Evolutionary conservation across 2,113 vertebrate species (phyloP).

Genomic region (Setophaga coronata): DNA sequence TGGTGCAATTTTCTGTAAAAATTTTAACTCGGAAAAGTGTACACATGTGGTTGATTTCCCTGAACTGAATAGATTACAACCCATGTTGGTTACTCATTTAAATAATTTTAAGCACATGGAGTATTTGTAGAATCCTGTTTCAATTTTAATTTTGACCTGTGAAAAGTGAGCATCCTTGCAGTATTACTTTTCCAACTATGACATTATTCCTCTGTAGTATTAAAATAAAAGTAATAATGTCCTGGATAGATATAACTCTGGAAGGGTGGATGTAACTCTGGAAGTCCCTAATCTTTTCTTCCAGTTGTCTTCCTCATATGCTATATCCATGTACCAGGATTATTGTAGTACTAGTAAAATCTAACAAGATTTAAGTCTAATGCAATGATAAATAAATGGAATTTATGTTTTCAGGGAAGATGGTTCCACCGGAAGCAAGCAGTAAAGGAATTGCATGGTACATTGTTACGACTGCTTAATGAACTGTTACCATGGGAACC

Average conservation of each 20-base stretch:
- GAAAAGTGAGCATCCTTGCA: neutral
- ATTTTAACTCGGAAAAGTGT: neutral
- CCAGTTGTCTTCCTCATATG: neutral
- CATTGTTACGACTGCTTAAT: conserved; percentile 92
- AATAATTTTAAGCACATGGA: neutral
- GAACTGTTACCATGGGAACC: conserved; percentile 97
- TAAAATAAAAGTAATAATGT: neutral
- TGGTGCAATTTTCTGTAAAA: neutral
- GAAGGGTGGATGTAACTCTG: neutral
- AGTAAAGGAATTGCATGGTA: conserved; percentile 95
- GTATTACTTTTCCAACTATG: neutral
- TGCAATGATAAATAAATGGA: neutral
- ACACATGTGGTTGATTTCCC: neutral
- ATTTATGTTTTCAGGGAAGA: conserved; percentile 81
- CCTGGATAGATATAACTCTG: neutral
- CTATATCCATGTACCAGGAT: neutral
- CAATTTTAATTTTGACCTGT: neutral
- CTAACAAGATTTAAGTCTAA: neutral
- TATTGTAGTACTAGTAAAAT: neutral
- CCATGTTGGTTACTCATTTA: neutral
- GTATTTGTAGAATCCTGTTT: neutral
- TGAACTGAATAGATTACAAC: neutral
- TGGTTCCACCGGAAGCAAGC: conserved; percentile 90
- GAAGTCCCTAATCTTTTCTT: neutral
- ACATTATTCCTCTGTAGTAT: neutral